Evolutionary conservation across 2,888 invertebrate genomes (phyloP).

Genomic region (Drepanosiphum platanoidis): DNA sequence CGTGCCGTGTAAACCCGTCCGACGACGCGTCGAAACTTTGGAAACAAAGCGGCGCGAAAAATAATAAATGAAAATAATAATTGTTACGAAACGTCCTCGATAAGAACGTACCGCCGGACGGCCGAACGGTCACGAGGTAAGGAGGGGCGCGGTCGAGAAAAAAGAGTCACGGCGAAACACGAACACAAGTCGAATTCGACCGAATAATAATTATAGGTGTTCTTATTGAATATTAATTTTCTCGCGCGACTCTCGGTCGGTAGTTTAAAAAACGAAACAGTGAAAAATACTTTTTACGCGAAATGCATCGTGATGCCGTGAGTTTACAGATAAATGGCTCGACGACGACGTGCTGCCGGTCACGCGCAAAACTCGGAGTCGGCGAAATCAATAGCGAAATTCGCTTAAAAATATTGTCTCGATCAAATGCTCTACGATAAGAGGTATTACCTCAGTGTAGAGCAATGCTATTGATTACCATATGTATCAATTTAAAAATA

Average conservation of each 20-base stretch:
- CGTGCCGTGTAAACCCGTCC: too few species aligned
- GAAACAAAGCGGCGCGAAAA: neutral
- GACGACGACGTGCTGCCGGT: neutral
- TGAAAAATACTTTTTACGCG: neutral
- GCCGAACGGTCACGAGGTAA: neutral
- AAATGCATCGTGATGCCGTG: neutral
- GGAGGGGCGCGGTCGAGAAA: too few species aligned
- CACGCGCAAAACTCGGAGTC: neutral
- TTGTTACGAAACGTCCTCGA: neutral
- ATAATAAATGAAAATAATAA: neutral
- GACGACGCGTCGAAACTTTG: neutral
- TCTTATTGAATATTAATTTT: slow-evolving; percentile 10
- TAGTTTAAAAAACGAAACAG: too few species aligned
- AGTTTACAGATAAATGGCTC: neutral
- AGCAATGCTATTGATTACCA: too few species aligned
- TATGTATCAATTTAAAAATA: too few species aligned
- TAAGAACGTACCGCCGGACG: neutral
- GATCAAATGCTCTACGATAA: neutral
- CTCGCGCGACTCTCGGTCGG: neutral
- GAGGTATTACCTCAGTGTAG: too few species aligned
- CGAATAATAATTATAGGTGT: neutral
- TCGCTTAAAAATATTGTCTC: neutral
- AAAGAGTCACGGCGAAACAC: too few species aligned
- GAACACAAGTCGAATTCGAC: neutral
- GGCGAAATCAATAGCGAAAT: neutral